Base-by-base conservation (phyloP, 2,888 invertebrate species). In the Agrochola litura region DNA sequence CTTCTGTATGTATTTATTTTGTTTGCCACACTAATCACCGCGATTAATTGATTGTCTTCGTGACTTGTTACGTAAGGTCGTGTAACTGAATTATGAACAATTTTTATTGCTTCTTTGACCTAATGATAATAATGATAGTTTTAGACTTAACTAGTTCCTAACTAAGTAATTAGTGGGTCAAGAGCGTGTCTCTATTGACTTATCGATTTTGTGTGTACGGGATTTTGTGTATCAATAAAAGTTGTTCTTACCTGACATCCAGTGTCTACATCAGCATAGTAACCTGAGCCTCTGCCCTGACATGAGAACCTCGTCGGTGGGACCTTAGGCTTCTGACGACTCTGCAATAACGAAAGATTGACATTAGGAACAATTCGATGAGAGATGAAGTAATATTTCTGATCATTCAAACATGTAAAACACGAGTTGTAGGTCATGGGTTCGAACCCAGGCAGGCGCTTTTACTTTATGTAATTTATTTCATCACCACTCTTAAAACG, bases 201-300 rank as follows among this genome's bases (percentile, higher is more conserved):
- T 10, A n/a, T 56, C 4, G 10, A 56, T 10, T n/a, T 56, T 56
- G 54, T 30, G 30, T 30, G 30, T 30, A n/a, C n/a, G n/a, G n/a
- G 46, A 30, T 12, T 1, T 52, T 52, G 22, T 8, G 12, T 46
- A 19, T 8, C 5, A 67, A 46, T 37, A 5, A 46, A 30, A 41
- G 22, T 14, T 6, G 14, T 46, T 78, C 91, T 93, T 92, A 98
- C 98, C 97, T 98, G 98, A 90, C 98, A 98, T 68, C 98, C 98
- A 10, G 98, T 97, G 80, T 97, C 97, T 70, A 98, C 95, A 90
- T 98, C 98, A 3, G 98, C 98, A 90, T 98, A 98, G 92, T 98
- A 98, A 1, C 98, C 98, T 1, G 98, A 93, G 8, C 97, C 96
- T 43, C 98, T 96, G 60, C 98, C 98, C 52, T 96, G 93, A 86